These are phyloP conservation scores for Pandemis heparana DNA, from an alignment of 2,888 invertebrate genomes.

Conservation along the genomic window DNA sequence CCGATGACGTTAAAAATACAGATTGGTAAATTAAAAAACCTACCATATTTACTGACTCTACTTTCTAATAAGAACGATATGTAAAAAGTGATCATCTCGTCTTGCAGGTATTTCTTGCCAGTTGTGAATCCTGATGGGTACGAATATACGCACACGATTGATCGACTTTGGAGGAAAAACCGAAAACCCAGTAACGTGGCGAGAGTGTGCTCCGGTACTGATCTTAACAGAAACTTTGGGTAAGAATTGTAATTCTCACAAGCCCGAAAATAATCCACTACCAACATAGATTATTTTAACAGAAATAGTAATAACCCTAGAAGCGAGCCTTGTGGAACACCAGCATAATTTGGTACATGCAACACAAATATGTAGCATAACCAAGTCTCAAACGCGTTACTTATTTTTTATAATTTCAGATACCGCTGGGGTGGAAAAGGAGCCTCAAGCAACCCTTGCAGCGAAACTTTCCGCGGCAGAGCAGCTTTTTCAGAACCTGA, in stretches of 20 bases:
- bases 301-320: background rate
- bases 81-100: background rate
- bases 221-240: conserved; percentile 95
- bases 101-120: conserved; percentile 88
- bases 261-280: too few relatives aligned
- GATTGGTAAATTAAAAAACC: conserved; percentile 65
- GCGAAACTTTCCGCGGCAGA: conserved; percentile 93
- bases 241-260: conserved; percentile 48
- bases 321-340: background rate
- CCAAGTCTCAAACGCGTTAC: background rate
- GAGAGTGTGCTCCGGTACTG: conserved; percentile 89
- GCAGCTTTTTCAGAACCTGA: conserved; percentile 95
- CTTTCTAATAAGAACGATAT: background rate
- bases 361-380: too few relatives aligned
- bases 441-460: conserved; percentile 92
- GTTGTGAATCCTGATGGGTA: conserved; percentile 95
- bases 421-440: conserved; percentile 96
- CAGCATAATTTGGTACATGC: background rate
- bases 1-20: conserved; percentile 80
- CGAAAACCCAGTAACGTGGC: conserved; percentile 84
- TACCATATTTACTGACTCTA: background rate
- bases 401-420: conserved; percentile 58
- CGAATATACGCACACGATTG: conserved; percentile 91
- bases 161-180: conserved; percentile 94
- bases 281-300: background rate